These are phyloP conservation scores for Pandemis cinnamomeana DNA, from an alignment of 2,888 invertebrate genomes.

Conservation along the genomic window DNA sequence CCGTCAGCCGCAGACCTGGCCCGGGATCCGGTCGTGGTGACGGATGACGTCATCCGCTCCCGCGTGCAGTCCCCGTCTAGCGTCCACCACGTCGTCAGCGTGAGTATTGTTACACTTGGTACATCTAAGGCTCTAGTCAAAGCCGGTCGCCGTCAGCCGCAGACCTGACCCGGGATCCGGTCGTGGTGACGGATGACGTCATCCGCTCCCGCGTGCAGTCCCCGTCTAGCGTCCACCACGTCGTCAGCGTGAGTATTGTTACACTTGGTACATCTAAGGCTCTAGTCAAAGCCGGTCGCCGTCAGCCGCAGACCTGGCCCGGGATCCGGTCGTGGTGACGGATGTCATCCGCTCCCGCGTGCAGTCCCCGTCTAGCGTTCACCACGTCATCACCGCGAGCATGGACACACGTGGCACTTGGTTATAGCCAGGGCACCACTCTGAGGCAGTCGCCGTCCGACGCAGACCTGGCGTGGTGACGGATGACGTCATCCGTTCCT, in stretches of 20 bases:
- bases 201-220: constrained; percentile 79
- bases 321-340: constrained; percentile 72
- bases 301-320: constrained; percentile 75
- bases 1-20: constrained; percentile 81
- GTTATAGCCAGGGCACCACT: constrained; percentile 68
- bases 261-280: constrained; percentile 80
- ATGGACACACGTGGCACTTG: constrained; percentile 58
- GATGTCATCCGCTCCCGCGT: constrained; percentile 78
- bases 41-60: constrained; percentile 77
- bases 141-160: constrained; percentile 85
- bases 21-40: constrained; percentile 71
- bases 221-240: constrained; percentile 74
- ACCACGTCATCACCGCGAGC: constrained; percentile 75
- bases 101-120: constrained; percentile 60
- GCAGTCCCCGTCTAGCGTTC: constrained; percentile 75
- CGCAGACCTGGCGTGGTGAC: too few relatives aligned
- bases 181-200: constrained; percentile 75
- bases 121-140: constrained; percentile 85
- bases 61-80: constrained; percentile 78
- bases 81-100: constrained; percentile 74
- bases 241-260: constrained; percentile 65
- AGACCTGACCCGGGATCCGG: constrained; percentile 77
- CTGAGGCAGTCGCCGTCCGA: constrained; percentile 75
- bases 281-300: constrained; percentile 87
- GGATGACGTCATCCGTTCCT: too few relatives aligned